Evolutionary conservation across 1,140 invertebrate genomes (phyloP), one percentile per base, ranked within the genome.

Genomic region (Orchestia grillus): DNA sequence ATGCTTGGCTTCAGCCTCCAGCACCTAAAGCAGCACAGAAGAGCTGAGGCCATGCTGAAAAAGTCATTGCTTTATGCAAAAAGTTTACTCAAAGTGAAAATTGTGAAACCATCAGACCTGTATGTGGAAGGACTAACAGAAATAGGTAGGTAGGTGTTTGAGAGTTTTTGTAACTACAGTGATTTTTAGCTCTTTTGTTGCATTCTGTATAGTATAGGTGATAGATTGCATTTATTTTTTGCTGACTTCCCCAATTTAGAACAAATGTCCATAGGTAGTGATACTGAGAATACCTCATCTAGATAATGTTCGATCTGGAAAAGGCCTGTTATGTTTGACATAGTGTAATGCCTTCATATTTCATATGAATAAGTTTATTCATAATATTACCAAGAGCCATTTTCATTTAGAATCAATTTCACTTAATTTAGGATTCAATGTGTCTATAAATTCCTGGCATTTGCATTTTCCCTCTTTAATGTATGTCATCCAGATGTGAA

Each of bases 1-100:
- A 98, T 98, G 97, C 98, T 98, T 97, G 98, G 98, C 4, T 98
- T 98, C 97, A 98, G 98, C 42, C 97, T 98, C 77, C 98, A 98
- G 97, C 97, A 98, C 62, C 97, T 98, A 3, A 97, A 98, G 96
- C 98, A 98, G 97, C 98, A 98, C 97, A 97, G 98, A 77, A 98
- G 98, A 97, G 98, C 98, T 42, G 98, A 98, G 97, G 98, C 98
- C 97, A 97, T 98, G 40, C 98, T 98, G 97, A 98, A 97, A 96
- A 98, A 98, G 97, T 98, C 98, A 15, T 97, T 98, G 16, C 98
- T 98, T 96, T 98, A 98, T 96, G 98, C 98, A 96, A 98, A 98
- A 97, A 98, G 98, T 92, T 97, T 98, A 47, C 97, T 98, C 16
- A 98, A 98, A 97, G 98, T 97, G 53, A 97, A 97, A 97, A 97